Evolutionary conservation across 2,113 vertebrate species (phyloP).

Genomic region (Dicrurus megarhynchus): DNA sequence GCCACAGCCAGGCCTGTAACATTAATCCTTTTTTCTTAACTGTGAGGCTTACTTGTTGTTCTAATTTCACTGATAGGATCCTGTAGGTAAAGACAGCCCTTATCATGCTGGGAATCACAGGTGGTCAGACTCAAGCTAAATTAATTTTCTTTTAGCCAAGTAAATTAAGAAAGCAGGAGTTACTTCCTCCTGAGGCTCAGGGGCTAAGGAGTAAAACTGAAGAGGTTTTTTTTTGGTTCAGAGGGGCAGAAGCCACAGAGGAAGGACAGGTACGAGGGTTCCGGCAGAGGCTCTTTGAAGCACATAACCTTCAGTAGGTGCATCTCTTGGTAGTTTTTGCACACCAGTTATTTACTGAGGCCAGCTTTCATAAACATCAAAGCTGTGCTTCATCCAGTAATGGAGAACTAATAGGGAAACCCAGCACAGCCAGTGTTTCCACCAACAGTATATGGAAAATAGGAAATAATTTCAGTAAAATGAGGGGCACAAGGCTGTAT

Average conservation of each 20-base stretch:
- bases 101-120: neutral
- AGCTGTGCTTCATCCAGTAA: neutral
- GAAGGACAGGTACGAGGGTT: neutral
- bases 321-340: neutral
- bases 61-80: neutral
- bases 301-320: neutral
- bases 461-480: neutral
- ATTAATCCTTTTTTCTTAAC: neutral
- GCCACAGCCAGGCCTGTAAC: neutral
- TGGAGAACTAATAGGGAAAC: neutral
- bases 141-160: neutral
- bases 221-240: neutral
- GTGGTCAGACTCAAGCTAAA: neutral
- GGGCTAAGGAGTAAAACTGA: neutral
- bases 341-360: neutral
- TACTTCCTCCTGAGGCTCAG: neutral
- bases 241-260: neutral
- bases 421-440: neutral
- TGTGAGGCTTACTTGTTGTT: neutral
- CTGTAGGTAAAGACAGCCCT: neutral
- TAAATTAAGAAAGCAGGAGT: neutral
- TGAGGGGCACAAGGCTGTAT: neutral
- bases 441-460: neutral
- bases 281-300: neutral
- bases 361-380: neutral